These are phyloP conservation scores for Latheticus oryzae DNA, from an alignment of 2,888 invertebrate genomes.

Conservation along the genomic window DNA sequence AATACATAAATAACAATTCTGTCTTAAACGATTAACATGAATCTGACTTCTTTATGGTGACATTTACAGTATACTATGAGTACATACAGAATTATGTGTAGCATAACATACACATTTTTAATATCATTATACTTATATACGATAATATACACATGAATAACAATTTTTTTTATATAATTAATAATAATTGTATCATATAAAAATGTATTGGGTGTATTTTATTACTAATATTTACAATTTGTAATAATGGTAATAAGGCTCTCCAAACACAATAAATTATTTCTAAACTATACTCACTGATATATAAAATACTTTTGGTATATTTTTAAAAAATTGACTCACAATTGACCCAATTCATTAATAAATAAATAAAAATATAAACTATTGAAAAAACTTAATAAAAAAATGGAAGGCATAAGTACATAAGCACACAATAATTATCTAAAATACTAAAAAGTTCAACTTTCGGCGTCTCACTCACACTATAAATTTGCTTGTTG, in stretches of 20 bases:
- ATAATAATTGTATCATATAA: conserved; percentile 31
- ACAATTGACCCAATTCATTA: conserved; percentile 38
- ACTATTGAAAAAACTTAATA: too few species aligned
- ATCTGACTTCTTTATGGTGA: conserved; percentile 36
- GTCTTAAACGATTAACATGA: conserved; percentile 39
- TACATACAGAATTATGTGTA: conserved; percentile 43
- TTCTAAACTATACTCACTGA: too few species aligned
- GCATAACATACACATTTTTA: conserved; percentile 40
- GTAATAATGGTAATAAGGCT: conserved; percentile 34
- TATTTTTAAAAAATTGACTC: conserved; percentile 34
- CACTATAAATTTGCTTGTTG: conserved; percentile 10
- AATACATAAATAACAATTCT: conserved; percentile 43
- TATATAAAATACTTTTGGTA: conserved; percentile 31
- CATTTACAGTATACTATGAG: conserved; percentile 43
- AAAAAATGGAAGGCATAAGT: conserved; percentile 35
- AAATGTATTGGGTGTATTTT: conserved; percentile 36
- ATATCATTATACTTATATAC: conserved; percentile 20
- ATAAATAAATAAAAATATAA: conserved; percentile 8
- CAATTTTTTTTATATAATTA: conserved; percentile 20
- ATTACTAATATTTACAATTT: conserved; percentile 24
- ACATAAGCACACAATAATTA: conserved; percentile 31
- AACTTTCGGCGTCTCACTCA: conserved; percentile 13
- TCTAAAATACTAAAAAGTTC: conserved; percentile 17
- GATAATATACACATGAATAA: conserved; percentile 30
- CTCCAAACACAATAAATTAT: conserved; percentile 12